Percentiles rank a stretch among this genome's conserved stretches.
Evolutionary conservation across 2,888 invertebrate species (phyloP).

Genomic region (Drosophila limbata): DNA sequence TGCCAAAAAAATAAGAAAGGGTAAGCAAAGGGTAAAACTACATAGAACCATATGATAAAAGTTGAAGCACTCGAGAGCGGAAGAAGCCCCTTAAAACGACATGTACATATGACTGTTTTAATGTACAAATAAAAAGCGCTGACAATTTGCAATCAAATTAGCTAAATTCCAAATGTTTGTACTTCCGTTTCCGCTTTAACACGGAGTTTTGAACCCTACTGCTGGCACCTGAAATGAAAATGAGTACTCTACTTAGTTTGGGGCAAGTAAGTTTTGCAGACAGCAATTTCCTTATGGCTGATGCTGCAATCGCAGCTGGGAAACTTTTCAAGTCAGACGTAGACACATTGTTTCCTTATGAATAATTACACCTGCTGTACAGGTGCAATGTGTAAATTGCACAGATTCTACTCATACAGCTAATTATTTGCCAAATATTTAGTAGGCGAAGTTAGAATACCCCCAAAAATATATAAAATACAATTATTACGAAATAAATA

Average conservation of each 20-base stretch:
- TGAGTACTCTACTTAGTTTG: background rate
- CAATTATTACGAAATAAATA: background rate
- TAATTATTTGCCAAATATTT: background rate
- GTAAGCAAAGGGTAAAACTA: conserved; percentile 36
- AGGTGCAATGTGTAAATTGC: conserved; percentile 33
- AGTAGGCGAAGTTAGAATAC: too few relatives aligned
- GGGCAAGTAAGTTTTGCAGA: conserved; percentile 29
- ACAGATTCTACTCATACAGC: background rate
- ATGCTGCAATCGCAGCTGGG: background rate
- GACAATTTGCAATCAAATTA: conserved; percentile 65
- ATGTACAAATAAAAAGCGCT: conserved; percentile 17
- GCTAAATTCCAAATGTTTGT: conserved; percentile 47
- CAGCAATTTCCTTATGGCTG: conserved; percentile 43
- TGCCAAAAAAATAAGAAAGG: conserved; percentile 49
- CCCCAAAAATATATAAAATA: too few relatives aligned
- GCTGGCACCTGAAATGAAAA: background rate
- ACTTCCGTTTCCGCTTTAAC: conserved; percentile 48
- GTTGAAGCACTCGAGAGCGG: conserved; percentile 49
- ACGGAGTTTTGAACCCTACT: background rate
- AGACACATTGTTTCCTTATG: background rate
- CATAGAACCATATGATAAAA: conserved; percentile 71
- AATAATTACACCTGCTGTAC: conserved; percentile 18
- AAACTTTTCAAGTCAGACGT: background rate
- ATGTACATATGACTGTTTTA: conserved; percentile 3
- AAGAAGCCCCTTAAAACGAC: conserved; percentile 8